Evolutionary conservation across 2,113 vertebrate species (phyloP), one percentile per base, ranked within the genome.

Genomic region (Dromas ardeola): DNA sequence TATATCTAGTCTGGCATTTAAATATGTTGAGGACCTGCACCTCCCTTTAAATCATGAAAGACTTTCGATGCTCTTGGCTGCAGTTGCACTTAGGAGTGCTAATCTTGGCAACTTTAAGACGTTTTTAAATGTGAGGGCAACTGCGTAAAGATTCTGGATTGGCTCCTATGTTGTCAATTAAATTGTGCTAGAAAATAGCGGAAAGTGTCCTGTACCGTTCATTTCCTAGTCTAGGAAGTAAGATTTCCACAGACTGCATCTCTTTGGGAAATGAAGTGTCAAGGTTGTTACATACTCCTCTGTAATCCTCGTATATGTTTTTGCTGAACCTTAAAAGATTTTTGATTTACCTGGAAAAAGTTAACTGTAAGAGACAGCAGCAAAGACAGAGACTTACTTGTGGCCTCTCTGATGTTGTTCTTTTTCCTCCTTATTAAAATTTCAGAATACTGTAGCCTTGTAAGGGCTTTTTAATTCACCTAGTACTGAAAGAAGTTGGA

Each of bases 201-300:
- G 38, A 1, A 14, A 53, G 50, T 10, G 59, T 40, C 84, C 58
- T 2, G 0, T 53, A 22, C 5, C 1, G 0, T 26, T 32, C 18
- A 15, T 58, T 50, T 29, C 36, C 13, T 83, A 3, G 7, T 61
- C 34, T 26, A 61, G 79, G 40, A 71, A 13, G 22, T 4, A 49
- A 32, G 53, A 11, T 30, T 62, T 50, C 34, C 59, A 21, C n/a
- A 1, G n/a, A 43, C 22, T 13, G 1, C 22, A 7, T 22, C 25
- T 5, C 45, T 32, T 8, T 21, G 55, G 49, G 50, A 67, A 13
- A 42, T 16, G 11, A 34, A 27, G 2, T 3, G 20, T 29, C 83
- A 32, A 43, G 38, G 36, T 52, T 86, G 25, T 76, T 78, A 47
- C 22, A 26, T 43, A 10, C 22, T 70, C 32, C 23, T 50, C 43